Evolutionary conservation across 1,140 invertebrate species (phyloP).

Genomic region (Phymastichus coffea): DNA sequence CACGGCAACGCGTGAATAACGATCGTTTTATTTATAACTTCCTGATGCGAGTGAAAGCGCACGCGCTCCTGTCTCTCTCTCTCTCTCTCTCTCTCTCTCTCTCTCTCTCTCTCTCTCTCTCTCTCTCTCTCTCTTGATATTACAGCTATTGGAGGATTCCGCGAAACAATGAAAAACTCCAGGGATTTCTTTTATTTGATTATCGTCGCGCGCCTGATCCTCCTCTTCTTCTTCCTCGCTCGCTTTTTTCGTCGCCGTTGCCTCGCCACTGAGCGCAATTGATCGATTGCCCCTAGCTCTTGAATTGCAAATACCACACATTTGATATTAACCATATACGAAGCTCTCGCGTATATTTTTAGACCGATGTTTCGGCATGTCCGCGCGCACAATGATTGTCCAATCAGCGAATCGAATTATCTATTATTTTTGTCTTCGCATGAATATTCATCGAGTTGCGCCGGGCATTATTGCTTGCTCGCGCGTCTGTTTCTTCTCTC

Average conservation of each 20-base stretch:
- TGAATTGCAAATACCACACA: conserved; percentile 23
- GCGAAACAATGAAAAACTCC: conserved; percentile 17
- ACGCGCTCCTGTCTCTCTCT: too few relatives aligned
- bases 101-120: conserved; percentile 5
- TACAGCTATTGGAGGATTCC: too few relatives aligned
- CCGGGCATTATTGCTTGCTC: background rate
- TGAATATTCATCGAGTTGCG: conserved; percentile 17
- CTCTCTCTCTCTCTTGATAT: conserved; percentile 13
- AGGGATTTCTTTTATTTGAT: conserved; percentile 20
- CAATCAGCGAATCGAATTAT: conserved; percentile 4
- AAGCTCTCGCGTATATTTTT: conserved; percentile 1
- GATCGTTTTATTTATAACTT: conserved; percentile 26
- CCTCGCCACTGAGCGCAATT: too few relatives aligned
- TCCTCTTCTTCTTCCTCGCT: background rate
- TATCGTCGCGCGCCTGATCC: background rate
- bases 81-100: background rate
- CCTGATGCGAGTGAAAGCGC: conserved; percentile 16
- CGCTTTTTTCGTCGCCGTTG: too few relatives aligned
- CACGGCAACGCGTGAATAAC: conserved; percentile 15
- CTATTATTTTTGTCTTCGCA: too few relatives aligned
- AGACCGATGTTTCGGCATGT: background rate
- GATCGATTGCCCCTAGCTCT: conserved; percentile 13
- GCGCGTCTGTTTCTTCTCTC: background rate
- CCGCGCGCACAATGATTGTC: conserved; percentile 13
- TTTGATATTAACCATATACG: background rate